Evolutionary conservation across 2,797 vertebrate genomes (phyloP), one percentile per base, ranked within the genome.

Genomic region (Heterohyrax brucei): DNA sequence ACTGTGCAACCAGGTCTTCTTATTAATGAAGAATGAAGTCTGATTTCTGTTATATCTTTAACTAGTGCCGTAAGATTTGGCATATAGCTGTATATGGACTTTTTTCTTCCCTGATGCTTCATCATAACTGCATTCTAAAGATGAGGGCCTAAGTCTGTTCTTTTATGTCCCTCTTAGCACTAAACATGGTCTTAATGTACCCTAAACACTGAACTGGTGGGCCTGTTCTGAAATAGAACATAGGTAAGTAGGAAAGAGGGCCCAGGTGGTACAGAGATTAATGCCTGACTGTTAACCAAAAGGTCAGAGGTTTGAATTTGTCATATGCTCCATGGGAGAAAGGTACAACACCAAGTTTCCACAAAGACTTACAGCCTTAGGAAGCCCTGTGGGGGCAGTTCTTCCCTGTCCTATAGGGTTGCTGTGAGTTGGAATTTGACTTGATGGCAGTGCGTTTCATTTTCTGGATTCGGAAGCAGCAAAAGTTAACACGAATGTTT

Each of bases 161-260:
- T 79, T 61, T 92, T 18, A 62, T 64, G 24, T 82, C 21, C 24
- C 7, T 77, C 24, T 94, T n/a, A 83, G 77, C 16, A 10, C 18
- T 22, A 44, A 84, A 66, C 28, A 62, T 48, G 48, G 46, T 48
- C 44, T 73, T 56, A n/a, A 84, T 56, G 89, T 59, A 61, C 28
- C 39, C 14, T 33, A 82, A 93, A 33, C 73, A 64, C 44, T 86
- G 88, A 89, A 39, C 46, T 59, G 48, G 59, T 79, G 62, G 77
- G 56, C 16, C 44, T 56, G 85, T 93, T 91, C 61, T 86, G 33
- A 89, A 89, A 18, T 50, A n/a, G 59, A 80, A 62, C 44, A 76
- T 26, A 89, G 4, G 70, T 83, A 77, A 96, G 62, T 84, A 87
- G 77, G 61, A 87, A 80, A 72, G 68, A 18, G 16, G 16, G n/a